phyloP scores from a whole-genome alignment of 35 echinoderm and acorn worm genomes.

The Apostichopus parvimensis region DNA sequence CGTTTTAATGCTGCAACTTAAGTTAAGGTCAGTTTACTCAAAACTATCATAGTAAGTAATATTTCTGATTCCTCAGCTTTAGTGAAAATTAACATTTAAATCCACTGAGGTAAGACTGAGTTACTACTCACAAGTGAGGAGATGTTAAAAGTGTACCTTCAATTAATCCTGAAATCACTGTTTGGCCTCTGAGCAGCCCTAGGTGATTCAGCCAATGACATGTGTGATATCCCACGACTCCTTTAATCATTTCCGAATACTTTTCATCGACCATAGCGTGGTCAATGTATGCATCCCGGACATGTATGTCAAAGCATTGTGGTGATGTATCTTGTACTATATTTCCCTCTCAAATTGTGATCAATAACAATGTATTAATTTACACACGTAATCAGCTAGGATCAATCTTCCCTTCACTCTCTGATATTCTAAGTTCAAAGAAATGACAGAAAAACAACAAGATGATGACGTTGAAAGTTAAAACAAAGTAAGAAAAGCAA shows the following conservation, averaged over 20 bases:
- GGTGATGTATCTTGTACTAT: neutral
- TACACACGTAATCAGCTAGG: conserved; percentile 25
- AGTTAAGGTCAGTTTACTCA: no score
- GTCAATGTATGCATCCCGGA: conserved; percentile 2
- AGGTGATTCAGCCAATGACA: neutral
- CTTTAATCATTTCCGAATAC: neutral
- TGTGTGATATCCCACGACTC: neutral
- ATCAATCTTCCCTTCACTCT: neutral
- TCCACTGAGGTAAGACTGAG: no score
- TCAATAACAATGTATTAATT: conserved; percentile 42
- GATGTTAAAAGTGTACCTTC: no score
- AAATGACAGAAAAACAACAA: neutral
- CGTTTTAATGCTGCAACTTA: no score
- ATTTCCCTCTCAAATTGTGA: neutral
- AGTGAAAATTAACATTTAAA: no score
- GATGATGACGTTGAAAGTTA: no score
- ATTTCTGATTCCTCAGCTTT: no score
- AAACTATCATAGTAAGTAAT: no score
- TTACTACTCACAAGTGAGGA: no score
- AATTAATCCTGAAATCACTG: neutral
- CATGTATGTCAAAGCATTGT: neutral
- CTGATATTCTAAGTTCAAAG: neutral
- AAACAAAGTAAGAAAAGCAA: no score
- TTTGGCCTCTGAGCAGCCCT: neutral
- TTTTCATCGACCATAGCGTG: neutral